A percentile compares a stretch with the other conserved stretches of the same genome.
These are phyloP conservation scores for Indicator maculatus DNA, from an alignment of 2,113 vertebrate genomes.

Conservation along the genomic window DNA sequence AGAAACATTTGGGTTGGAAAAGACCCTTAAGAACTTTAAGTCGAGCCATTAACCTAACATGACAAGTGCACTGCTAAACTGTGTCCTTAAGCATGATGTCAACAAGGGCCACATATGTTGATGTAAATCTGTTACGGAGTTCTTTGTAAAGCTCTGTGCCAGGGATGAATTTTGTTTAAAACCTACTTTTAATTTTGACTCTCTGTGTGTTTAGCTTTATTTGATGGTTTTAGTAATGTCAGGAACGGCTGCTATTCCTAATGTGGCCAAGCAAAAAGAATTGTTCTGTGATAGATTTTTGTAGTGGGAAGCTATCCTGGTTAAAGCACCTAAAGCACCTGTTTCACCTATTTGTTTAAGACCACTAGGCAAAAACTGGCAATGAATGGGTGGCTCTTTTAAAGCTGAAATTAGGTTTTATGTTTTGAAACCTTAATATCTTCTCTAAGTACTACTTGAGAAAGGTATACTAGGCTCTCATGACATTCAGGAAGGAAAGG, in stretches of 20 bases:
- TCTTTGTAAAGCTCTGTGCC: not conserved
- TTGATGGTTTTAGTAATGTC: not conserved
- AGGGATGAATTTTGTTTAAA: not conserved
- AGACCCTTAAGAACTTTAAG: not conserved
- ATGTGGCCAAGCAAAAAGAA: not conserved
- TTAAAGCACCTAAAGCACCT: not conserved
- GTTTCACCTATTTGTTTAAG: not conserved
- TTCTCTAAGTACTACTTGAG: not conserved
- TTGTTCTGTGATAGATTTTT: not conserved
- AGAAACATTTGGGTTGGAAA: not conserved
- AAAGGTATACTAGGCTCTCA: not conserved
- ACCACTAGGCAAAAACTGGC: not conserved
- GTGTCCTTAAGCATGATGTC: rapidly evolving
- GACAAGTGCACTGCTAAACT: not conserved
- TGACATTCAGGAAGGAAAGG: not conserved
- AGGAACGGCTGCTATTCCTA: not conserved
- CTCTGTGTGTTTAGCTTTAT: not conserved
- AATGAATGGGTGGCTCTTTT: not conserved
- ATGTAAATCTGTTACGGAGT: not conserved
- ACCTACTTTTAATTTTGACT: not conserved
- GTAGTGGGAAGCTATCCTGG: not conserved
- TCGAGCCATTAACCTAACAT: not conserved
- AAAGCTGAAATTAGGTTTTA: not conserved
- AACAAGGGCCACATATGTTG: not conserved
- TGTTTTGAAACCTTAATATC: not conserved